phyloP scores from a whole-genome alignment of 23 tunicate genomes.

The Trididemnum nubilum region DNA sequence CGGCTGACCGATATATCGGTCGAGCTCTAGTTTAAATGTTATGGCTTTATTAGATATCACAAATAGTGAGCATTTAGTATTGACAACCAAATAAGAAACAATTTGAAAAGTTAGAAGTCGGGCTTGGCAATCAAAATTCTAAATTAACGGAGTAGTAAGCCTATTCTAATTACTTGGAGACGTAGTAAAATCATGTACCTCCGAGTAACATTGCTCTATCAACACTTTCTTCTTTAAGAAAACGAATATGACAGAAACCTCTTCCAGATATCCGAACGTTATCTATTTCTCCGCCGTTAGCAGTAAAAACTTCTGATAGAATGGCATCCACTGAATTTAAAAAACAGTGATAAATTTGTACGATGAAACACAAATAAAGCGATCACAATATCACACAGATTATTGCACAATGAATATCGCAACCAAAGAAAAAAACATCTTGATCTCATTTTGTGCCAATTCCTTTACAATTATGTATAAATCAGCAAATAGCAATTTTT shows the following conservation, averaged over 20 bases:
- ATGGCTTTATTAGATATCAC: too few relatives aligned
- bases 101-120: not conserved
- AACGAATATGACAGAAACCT: slow-evolving; percentile 48
- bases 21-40: too few relatives aligned
- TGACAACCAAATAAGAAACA: not conserved
- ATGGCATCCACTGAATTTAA: slow-evolving; percentile 26
- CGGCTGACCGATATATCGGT: too few relatives aligned
- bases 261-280: slow-evolving; percentile 9
- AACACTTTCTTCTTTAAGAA: slow-evolving; percentile 33
- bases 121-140: not conserved
- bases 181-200: too few relatives aligned
- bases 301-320: slow-evolving; percentile 47
- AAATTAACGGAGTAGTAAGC: not conserved
- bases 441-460: too few relatives aligned
- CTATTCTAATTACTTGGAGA: too few relatives aligned
- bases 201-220: slow-evolving; percentile 41
- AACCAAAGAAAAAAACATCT: too few relatives aligned
- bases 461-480: too few relatives aligned
- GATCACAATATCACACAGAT: not conserved
- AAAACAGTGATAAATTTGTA: too few relatives aligned
- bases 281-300: slow-evolving; percentile 50
- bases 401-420: too few relatives aligned
- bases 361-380: not conserved
- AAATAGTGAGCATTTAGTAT: too few relatives aligned
- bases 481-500: too few relatives aligned